A percentile compares a stretch with the other conserved stretches of the same genome.
These are phyloP conservation scores for Drosophila incognita DNA, from an alignment of 2,888 invertebrate species.

Conservation along the genomic window DNA sequence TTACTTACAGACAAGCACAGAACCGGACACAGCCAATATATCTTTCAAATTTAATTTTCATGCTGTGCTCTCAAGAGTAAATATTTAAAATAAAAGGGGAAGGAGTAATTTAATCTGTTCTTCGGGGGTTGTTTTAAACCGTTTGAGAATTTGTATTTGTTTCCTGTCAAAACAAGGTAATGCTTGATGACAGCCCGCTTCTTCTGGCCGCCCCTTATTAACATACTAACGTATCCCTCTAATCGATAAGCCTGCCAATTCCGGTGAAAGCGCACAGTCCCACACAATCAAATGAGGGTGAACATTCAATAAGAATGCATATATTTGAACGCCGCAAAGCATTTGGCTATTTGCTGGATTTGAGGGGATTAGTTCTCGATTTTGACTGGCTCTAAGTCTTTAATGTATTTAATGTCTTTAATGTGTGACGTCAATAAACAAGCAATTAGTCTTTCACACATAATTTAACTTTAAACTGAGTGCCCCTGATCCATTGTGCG, in stretches of 20 bases:
- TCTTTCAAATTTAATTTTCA: neutral
- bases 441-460: slow-evolving; percentile 12
- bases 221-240: slow-evolving; percentile 1
- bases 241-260: slow-evolving; percentile 13
- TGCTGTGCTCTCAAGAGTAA: neutral
- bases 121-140: neutral
- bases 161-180: slow-evolving; percentile 1
- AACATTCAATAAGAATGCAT: slow-evolving; percentile 23
- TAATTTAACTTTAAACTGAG: slow-evolving; percentile 26
- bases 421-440: slow-evolving; percentile 7
- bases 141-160: neutral
- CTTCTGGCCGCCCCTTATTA: neutral
- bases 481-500: neutral
- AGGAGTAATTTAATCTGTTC: neutral
- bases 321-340: slow-evolving; percentile 14
- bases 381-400: slow-evolving; percentile 3
- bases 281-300: neutral
- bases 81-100: neutral
- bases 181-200: neutral
- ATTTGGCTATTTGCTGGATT: neutral
- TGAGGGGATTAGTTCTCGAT: neutral
- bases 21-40: neutral
- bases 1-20: no score
- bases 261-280: neutral
- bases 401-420: slow-evolving; percentile 18